These are phyloP conservation scores for Pollachius pollachius DNA, from an alignment of 2,113 vertebrate species.

Conservation along the genomic window DNA sequence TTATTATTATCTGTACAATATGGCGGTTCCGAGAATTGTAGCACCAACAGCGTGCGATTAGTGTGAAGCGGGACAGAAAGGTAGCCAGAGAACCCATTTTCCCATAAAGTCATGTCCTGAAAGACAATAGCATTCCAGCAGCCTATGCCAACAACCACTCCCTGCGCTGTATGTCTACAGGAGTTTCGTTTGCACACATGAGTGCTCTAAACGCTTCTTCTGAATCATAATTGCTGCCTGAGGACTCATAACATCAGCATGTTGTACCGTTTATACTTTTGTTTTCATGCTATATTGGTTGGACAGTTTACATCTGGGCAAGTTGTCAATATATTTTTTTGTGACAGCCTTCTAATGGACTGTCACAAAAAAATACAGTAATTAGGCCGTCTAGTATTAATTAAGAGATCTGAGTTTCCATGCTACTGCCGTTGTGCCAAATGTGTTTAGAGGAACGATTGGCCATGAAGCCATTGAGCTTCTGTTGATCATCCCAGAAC, in stretches of 20 bases:
- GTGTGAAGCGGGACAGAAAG: not conserved
- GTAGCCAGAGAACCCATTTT: not conserved
- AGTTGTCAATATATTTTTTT: no score
- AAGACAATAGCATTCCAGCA: conserved; percentile 58
- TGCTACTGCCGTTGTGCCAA: no score
- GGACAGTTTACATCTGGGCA: no score
- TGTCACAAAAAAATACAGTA: no score
- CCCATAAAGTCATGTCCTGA: conserved; percentile 6
- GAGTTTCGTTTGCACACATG: conserved; percentile 43
- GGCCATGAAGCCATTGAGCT: conserved; percentile 9
- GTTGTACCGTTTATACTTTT: not conserved
- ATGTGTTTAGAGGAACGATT: not conserved
- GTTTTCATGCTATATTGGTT: no score
- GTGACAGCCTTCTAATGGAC: no score
- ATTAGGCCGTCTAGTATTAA: no score
- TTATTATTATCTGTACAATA: no score
- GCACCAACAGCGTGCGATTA: no score
- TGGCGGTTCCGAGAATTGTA: no score
- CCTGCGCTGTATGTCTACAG: conserved; percentile 48
- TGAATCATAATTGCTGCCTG: not conserved
- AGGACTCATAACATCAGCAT: conserved; percentile 10
- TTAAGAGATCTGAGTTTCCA: no score
- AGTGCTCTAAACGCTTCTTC: conserved; percentile 31
- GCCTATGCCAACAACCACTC: conserved; percentile 44
- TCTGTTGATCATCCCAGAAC: conserved; percentile 20